Evolutionary conservation across 2,797 vertebrate genomes (phyloP).

Genomic region (Gambusia yucatana): DNA sequence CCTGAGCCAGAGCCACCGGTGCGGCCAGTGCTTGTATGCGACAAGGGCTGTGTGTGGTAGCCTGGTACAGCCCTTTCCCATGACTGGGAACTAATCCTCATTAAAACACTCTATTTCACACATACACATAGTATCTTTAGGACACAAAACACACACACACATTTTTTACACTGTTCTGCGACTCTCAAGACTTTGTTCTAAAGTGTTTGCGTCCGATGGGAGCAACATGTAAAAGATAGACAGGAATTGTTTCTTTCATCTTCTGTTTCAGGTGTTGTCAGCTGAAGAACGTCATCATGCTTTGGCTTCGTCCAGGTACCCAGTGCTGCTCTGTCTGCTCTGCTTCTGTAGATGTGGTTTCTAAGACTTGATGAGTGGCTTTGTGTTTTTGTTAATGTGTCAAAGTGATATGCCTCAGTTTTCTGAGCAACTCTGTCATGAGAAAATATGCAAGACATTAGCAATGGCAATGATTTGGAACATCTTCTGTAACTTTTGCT

Average conservation of each 20-base stretch:
- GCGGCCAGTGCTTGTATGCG: slow-evolving; percentile 81
- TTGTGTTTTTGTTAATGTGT: slow-evolving; percentile 20
- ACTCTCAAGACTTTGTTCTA: slow-evolving; percentile 57
- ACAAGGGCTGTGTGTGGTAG: slow-evolving; percentile 84
- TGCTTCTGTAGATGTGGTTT: slow-evolving; percentile 53
- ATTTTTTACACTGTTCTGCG: slow-evolving; percentile 48
- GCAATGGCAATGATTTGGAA: background rate
- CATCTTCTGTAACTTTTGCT: slow-evolving; percentile 20
- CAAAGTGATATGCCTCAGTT: slow-evolving; percentile 22
- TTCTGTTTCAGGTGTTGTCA: slow-evolving; percentile 76
- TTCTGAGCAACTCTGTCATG: slow-evolving; percentile 23
- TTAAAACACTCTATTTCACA: slow-evolving; percentile 76
- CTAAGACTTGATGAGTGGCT: slow-evolving; percentile 31
- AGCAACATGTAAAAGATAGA: slow-evolving; percentile 77
- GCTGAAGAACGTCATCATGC: slow-evolving; percentile 81
- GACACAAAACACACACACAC: slow-evolving; percentile 57
- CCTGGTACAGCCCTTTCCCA: slow-evolving; percentile 88
- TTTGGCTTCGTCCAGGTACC: slow-evolving; percentile 87
- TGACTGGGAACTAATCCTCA: slow-evolving; percentile 86
- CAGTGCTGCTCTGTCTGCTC: slow-evolving; percentile 51
- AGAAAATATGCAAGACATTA: slow-evolving; percentile 23
- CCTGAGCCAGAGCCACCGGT: slow-evolving; percentile 73
- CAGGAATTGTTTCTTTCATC: slow-evolving; percentile 70
- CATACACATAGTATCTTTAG: slow-evolving; percentile 52
- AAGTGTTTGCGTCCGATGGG: slow-evolving; percentile 47